Evolutionary conservation across 1,140 invertebrate species (phyloP), one percentile per base, ranked within the genome.

Genomic region (Oscheius sp.): DNA sequence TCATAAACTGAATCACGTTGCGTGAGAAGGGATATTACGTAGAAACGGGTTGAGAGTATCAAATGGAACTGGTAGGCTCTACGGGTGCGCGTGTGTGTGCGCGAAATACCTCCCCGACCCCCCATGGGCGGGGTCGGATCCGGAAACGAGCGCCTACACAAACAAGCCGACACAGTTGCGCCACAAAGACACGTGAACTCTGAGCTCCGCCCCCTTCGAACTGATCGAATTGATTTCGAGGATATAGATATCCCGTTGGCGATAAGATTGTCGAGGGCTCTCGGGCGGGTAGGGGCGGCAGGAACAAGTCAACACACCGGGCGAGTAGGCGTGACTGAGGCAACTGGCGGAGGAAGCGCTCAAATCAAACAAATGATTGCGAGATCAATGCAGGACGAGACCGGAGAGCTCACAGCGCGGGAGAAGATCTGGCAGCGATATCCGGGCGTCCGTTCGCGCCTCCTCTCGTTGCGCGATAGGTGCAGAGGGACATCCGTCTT

Each of bases 301-400:
- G 38, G n/a, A 10, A 7, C n/a, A 7, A 42, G 7, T 7, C 7
- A 42, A 42, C 38, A 42, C 38, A 10, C 38, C 10, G 10, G 38
- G 10, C 38, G 10, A 42, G 38, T 42, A 42, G 38, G 38, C 38
- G 38, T 42, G 38, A 42, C 38, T 13, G 28, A 55, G 23, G 49
- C 15, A 7, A 26, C 49, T 55, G 28, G 7, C 15, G 49, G 49
- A 42, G 23, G 49, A 55, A 55, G 49, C 49, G 49, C 49, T 26
- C 15, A 55, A 55, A 55, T 55, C 49, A 55, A 55, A 55, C 49
- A 55, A 55, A 55, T 55, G 49, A 55, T 55, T 55, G 49, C 49
- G 15, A 13, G 49, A 55, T 55, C 49, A 55, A 55, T 55, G 49
- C 23, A n/a, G n/a, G 49, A 42, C 7, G 49, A 55, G 49, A 55